Evolutionary conservation across 2,888 invertebrate genomes (phyloP).

Genomic region (Agriopis aurantiaria): DNA sequence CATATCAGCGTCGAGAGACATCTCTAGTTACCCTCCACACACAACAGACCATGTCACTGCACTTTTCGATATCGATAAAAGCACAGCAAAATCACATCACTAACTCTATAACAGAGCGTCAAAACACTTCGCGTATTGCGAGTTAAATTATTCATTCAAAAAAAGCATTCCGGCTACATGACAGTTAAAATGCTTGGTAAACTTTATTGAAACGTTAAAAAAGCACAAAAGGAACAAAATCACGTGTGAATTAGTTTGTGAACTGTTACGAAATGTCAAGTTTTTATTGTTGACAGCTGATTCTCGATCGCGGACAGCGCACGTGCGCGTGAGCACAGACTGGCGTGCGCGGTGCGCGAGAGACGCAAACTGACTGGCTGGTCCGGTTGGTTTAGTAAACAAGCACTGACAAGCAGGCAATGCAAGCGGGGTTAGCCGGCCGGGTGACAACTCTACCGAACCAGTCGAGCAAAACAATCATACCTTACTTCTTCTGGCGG

Average conservation of each 20-base stretch:
- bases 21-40: constrained; percentile 75
- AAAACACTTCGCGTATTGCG: constrained; percentile 47
- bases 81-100: constrained; percentile 66
- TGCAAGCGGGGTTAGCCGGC: constrained; percentile 36
- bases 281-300: constrained; percentile 72
- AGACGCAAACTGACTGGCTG: constrained; percentile 68
- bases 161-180: constrained; percentile 52
- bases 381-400: constrained; percentile 55
- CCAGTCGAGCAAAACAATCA: constrained; percentile 5
- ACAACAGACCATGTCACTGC: constrained; percentile 57
- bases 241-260: constrained; percentile 46
- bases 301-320: constrained; percentile 70
- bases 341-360: constrained; percentile 70
- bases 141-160: constrained; percentile 62
- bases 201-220: constrained; percentile 38
- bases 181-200: constrained; percentile 54
- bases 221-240: constrained; percentile 36
- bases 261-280: constrained; percentile 74
- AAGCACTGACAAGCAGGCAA: constrained; percentile 28
- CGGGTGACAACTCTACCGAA: constrained; percentile 13
- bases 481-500: background rate
- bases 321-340: constrained; percentile 67
- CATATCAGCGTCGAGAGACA: constrained; percentile 82
- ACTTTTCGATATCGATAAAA: constrained; percentile 56
- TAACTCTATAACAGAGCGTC: constrained; percentile 61